Base-by-base conservation (phyloP, 2,797 vertebrate genomes). In the Catostomus latipinnis region DNA sequence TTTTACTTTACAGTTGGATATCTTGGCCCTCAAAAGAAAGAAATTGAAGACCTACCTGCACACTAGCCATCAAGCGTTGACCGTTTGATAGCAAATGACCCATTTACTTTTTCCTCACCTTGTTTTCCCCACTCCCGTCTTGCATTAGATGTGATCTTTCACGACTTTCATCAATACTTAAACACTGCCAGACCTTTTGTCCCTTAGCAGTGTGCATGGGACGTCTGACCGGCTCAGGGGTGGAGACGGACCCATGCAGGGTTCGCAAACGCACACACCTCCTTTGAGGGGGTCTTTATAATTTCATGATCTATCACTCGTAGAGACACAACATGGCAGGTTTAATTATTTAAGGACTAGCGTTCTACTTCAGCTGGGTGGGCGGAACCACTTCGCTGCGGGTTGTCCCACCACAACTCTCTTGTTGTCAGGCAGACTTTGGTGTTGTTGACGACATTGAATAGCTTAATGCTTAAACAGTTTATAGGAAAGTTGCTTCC, bases 271-370 rank as follows among this genome's bases (percentile, higher is more conserved):
- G 68, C 6, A 12, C 5, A 34, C 14, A 34, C 8, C 18, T 6
- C 10, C 54, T 2, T 12, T 43, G 4, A 5, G 8, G 13, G 56
- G 69, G 82, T 91, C 85, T 81, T 93, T 92, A 92, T 89, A 88
- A 88, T 93, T 93, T 93, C 81, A 93, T 93, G 92, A 91, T 81
- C 80, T 88, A 80, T 82, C 76, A 78, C 86, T 63, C 75, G 6
- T 43, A 79, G 87, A 91, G 86, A 88, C 91, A 88, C 88, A 92
- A 91, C 91, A 91, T 62, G 84, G 78, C 87, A 52, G 8, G 60
- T 67, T 94, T 75, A 93, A 94, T 93, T 91, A 93, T 94, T 93
- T 85, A 93, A 71, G 65, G 52, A 68, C 53, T 34, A 13, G 57
- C 6, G 34, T 49, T 82, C 56, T 80, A 13, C 18, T 80, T 71